Evolutionary conservation across 2,113 vertebrate genomes (phyloP).

Genomic region (Oenanthe melanoleuca): DNA sequence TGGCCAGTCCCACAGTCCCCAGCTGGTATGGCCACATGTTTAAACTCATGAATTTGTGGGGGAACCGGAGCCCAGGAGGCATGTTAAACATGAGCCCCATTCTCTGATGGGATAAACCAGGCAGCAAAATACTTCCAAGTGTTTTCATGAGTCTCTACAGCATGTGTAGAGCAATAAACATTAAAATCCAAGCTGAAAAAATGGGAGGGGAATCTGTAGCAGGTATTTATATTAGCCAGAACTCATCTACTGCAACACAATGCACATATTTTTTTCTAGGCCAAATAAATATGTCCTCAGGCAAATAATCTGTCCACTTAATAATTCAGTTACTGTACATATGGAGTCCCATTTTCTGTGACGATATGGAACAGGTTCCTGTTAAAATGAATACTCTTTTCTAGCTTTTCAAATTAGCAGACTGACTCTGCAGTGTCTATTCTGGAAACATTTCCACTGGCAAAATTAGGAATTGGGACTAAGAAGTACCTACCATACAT

Average conservation of each 20-base stretch:
- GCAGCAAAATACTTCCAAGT: background rate
- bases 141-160: background rate
- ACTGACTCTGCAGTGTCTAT: background rate
- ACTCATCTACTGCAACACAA: background rate
- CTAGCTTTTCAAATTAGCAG: slow-evolving; percentile 12
- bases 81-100: background rate
- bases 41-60: background rate
- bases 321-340: slow-evolving; percentile 72
- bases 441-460: background rate
- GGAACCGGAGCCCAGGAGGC: background rate
- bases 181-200: background rate
- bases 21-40: background rate
- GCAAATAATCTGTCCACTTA: slow-evolving; percentile 67
- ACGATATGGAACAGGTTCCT: slow-evolving; percentile 34
- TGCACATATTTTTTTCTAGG: slow-evolving; percentile 56
- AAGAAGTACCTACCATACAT: background rate
- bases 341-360: slow-evolving; percentile 59
- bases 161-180: background rate
- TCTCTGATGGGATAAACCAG: background rate
- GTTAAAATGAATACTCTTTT: slow-evolving; percentile 27
- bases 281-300: slow-evolving; percentile 56
- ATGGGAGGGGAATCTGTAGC: background rate
- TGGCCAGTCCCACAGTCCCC: background rate
- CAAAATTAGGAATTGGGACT: background rate
- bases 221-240: slow-evolving; percentile 1